Base-by-base conservation (phyloP, 92 coral and sea anemone genomes). In the Epizoanthus ramosus region DNA sequence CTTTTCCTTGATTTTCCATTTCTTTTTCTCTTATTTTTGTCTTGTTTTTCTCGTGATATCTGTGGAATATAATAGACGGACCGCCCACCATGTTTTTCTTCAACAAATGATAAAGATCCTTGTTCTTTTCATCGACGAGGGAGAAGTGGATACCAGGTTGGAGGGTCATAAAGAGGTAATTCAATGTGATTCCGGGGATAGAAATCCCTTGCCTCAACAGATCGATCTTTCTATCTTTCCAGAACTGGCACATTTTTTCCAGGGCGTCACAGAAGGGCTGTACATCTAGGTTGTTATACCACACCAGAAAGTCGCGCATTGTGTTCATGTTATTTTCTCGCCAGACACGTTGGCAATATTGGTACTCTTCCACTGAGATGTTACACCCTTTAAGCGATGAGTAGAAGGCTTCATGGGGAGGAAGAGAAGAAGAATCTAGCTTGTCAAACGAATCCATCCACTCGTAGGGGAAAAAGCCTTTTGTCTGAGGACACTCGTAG, bases 51-150 rank as follows among this genome's bases (percentile, higher is more conserved):
- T 67, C 53, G 14, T 59, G 61, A 43, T 21, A 50, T 10, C 18
- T 8, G 33, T 19, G 66, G 13, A 60, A 60, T 7, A 60, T 60
- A 31, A 60, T 60, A 15, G 67, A 63, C 0, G 87, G 92, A 0
- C 92, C 84, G 1, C 92, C 92, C 3, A 85, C 86, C 67, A 80
- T 84, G 35, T 88, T 88, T 13, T 84, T 0, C 47, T 84, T 73
- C 8, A 88, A 84, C 13, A 21, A n/a, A 15, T 75, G 13, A 70
- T 88, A 85, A 12, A 89, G 50, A 43, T 85, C 89, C 23, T 84
- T 88, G 56, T 89, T 76, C 45, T 81, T 75, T 18, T 85, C 84
- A 10, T 69, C 54, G 33, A 64, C 76, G 4, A 57, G 35, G 43
- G 16, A 35, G 79, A 85, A 79, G 31, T 64, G 71, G 17, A 79